phyloP scores from a whole-genome alignment of 2,888 invertebrate genomes.

The Sipunculus nudus region DNA sequence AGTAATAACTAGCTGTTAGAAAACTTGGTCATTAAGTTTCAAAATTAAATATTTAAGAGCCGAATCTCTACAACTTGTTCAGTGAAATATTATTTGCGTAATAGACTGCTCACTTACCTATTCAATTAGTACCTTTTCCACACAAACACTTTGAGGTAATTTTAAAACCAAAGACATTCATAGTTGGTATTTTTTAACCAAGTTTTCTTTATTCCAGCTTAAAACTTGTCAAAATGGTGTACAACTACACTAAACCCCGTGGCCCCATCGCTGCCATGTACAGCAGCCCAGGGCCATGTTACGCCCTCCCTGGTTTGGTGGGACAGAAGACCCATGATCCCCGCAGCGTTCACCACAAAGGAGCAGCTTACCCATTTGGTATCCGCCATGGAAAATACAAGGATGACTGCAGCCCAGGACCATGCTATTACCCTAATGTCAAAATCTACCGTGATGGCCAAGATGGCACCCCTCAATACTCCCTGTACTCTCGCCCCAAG shows the following conservation, averaged over 20 bases:
- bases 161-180: no score
- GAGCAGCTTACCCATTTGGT: conserved; percentile 46
- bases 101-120: no score
- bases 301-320: conserved; percentile 47
- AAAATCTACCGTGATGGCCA: conserved; percentile 51
- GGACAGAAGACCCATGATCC: conserved; percentile 48
- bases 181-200: no score
- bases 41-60: no score
- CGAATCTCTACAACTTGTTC: no score
- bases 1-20: no score
- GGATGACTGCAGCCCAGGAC: conserved; percentile 37
- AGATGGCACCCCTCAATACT: conserved; percentile 63
- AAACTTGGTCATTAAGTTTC: no score
- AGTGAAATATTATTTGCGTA: no score
- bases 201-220: no score
- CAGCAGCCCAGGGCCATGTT: conserved; percentile 51
- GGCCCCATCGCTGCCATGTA: conserved; percentile 54
- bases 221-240: conserved; percentile 45
- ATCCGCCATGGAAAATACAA: conserved; percentile 37
- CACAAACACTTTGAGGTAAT: no score
- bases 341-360: conserved; percentile 41
- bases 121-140: no score
- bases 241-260: conserved; percentile 48
- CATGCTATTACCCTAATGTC: conserved; percentile 32
- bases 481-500: conserved; percentile 52